Conservation (phyloP, 2,797 vertebrate genomes). For the Manis crassicaudata region DNA sequence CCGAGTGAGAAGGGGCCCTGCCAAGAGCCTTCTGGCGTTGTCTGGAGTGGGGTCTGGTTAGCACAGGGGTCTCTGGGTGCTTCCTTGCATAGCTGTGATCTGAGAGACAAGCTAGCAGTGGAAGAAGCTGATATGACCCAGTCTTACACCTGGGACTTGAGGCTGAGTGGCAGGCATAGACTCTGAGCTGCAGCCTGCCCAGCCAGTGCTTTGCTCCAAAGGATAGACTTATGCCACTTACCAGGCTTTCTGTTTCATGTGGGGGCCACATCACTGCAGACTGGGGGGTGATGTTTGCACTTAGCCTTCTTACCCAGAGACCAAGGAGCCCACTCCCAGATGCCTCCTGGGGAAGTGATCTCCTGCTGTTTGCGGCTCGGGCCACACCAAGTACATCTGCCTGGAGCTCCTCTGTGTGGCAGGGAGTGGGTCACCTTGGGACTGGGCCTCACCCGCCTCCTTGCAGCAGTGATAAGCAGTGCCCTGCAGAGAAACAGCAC, state of each 20-base stretch:
- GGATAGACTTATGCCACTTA: too few relatives aligned
- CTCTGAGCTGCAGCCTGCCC: background rate
- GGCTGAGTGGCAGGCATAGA: background rate
- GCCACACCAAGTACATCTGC: background rate
- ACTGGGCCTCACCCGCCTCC: background rate
- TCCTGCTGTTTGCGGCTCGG: background rate
- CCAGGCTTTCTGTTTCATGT: background rate
- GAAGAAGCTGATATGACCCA: background rate
- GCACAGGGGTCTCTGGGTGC: background rate
- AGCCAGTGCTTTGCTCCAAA: background rate
- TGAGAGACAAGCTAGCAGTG: too few relatives aligned
- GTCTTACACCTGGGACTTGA: background rate
- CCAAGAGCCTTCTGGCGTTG: background rate
- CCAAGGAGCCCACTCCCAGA: background rate
- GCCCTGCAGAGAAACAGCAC: background rate
- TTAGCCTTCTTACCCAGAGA: background rate
- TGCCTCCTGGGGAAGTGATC: background rate
- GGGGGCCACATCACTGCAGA: background rate
- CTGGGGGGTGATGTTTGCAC: background rate
- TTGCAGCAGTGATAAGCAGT: background rate
- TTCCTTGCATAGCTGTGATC: background rate
- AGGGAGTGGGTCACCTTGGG: background rate
- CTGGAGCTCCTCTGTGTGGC: background rate
- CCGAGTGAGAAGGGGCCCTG: background rate
- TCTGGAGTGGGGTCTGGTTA: background rate